Evolutionary conservation across 2,113 vertebrate species (phyloP), one percentile per base, ranked within the genome.

Genomic region (Mesocricetus auratus): DNA sequence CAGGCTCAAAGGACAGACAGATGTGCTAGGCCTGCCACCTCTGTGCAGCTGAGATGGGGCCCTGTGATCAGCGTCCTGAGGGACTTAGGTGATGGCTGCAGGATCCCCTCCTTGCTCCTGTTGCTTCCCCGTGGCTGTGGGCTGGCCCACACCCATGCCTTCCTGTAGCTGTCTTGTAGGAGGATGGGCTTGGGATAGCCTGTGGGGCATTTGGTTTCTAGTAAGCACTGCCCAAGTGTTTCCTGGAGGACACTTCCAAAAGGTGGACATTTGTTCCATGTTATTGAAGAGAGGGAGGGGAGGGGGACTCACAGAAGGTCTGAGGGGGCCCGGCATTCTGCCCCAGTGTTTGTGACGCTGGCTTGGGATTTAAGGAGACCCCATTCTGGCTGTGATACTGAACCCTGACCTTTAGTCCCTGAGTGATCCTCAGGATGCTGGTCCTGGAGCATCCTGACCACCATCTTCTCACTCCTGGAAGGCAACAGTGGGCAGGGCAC

Each of bases 191-290:
- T 42, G 21, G 36, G 74, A 22, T 45, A 22, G 78, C 19, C 60
- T 9, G 2, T 17, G 22, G 19, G 50, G 39, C 39, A 5, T n/a
- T 86, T 2, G n/a, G 68, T 66, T 62, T 68, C 94, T 36, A 22
- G 74, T 8, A 45, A 74, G 81, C 56, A 4, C 53, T 31, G 50
- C 85, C n/a, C 42, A 31, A 50, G 1, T 6, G 62, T 93, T 68
- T 86, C 66, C 82, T 19, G 64, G 88, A 31, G 75, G 75, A 6
- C 53, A 11, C 6, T 3, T 62, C 89, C 86, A 60, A 82, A 93
- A 87, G 77, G 93, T 77, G 56, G 62, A 83, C 94, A 53, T 92
- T 78, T 93, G 91, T 91, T 85, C 79, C 71, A 66, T n/a, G 93
- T 21, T 15, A 2, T 1, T 45, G n/a, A 69, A 22, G 42, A 56